Base-by-base conservation (phyloP, 2,888 invertebrate species). In the Drosophila mayaguana region DNA sequence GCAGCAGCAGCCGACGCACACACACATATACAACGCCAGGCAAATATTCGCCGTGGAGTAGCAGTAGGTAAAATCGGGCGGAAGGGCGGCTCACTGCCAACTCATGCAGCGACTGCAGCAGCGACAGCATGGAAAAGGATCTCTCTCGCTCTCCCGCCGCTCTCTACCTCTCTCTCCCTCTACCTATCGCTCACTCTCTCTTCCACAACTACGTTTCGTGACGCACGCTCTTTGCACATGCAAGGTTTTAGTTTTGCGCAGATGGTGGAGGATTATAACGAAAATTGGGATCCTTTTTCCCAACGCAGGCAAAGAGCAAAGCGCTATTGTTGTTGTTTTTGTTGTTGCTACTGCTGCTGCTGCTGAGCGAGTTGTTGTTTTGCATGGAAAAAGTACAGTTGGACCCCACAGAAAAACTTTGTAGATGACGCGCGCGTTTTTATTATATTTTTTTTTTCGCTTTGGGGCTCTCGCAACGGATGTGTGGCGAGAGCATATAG, bases 221-320 rank as follows among this genome's bases (percentile, higher is more conserved):
- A 55, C 72, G 63, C 82, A 68, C 88, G 83, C 82, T 83, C 86
- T 88, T 88, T 88, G 84, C 88, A 89, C 89, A 83, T 89, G 84
- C 73, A 85, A 72, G 81, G 88, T 86, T 89, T 81, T 80, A 77
- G 84, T 84, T 89, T 89, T 85, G 89, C 89, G 88, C 89, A 85
- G 82, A 85, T 85, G 84, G 84, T 85, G 84, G 84, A 85, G 84
- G 84, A 87, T 85, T 85, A 87, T 77, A 76, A 74, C 75, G 73
- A 83, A 83, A 80, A 80, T 80, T 85, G 89, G 84, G 84, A 85
- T 85, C 84, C 84, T 85, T 88, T 78, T 79, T 79, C 70, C 88
- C 71, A 76, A 56, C 82, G 67, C 73, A 77, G 71, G 62, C 73
- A 67, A 40, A 50, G 22, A 57, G 36, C 67, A 53, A 46, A 57